phyloP scores from a whole-genome alignment of 2,888 invertebrate genomes.

The Dioctria linearis region DNA sequence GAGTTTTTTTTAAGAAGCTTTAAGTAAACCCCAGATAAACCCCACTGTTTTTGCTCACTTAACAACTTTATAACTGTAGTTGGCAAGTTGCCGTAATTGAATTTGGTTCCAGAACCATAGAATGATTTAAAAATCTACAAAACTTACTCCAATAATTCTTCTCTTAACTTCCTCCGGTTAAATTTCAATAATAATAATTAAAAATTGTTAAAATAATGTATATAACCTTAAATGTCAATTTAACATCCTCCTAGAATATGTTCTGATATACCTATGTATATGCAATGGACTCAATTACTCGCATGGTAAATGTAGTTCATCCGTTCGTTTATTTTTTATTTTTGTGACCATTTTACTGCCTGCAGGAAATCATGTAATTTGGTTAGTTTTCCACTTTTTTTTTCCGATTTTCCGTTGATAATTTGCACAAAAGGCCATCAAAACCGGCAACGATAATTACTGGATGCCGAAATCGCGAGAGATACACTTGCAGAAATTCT shows the following conservation, averaged over 20 bases:
- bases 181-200: slow-evolving; percentile 18
- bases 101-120: too few species aligned
- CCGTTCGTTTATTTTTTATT: neutral
- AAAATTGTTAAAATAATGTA: slow-evolving; percentile 11
- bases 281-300: slow-evolving; percentile 30
- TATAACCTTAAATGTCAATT: slow-evolving; percentile 39
- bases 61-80: too few species aligned
- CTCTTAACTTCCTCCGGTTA: neutral
- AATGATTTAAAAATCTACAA: too few species aligned
- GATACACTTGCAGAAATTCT: neutral
- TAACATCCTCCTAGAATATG: neutral
- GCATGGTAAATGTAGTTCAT: slow-evolving; percentile 8
- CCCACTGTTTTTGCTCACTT: too few species aligned
- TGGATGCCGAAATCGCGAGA: slow-evolving; percentile 2
- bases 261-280: neutral
- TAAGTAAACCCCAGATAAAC: too few species aligned
- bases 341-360: slow-evolving; percentile 10
- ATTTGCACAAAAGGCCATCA: slow-evolving; percentile 21
- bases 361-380: slow-evolving; percentile 38
- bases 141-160: too few species aligned
- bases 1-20: too few species aligned
- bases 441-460: slow-evolving; percentile 41
- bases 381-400: slow-evolving; percentile 48
- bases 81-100: too few species aligned
- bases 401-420: slow-evolving; percentile 29